These are phyloP conservation scores for Aspidiotus destructor DNA, from an alignment of 2,888 invertebrate species.

Conservation along the genomic window DNA sequence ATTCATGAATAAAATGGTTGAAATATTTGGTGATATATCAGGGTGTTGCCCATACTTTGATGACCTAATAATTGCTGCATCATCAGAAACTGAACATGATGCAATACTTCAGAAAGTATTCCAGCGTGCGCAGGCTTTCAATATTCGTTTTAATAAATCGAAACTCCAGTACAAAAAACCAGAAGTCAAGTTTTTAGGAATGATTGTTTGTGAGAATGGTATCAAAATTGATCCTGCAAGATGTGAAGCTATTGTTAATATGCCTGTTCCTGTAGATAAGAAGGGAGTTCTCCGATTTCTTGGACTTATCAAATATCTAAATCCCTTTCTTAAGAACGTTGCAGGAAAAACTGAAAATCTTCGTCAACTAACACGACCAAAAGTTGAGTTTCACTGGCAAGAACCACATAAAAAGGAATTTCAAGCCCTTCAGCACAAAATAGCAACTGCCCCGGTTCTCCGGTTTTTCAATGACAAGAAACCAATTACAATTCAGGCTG, in stretches of 20 bases:
- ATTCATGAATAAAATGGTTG: constrained; percentile 14
- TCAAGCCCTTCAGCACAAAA: constrained; percentile 31
- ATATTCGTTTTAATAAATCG: too few species aligned
- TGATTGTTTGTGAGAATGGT: constrained; percentile 27
- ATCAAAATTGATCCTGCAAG: constrained; percentile 15
- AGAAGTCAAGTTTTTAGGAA: constrained; percentile 32
- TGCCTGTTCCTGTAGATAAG: constrained; percentile 30
- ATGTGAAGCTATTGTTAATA: constrained; percentile 18
- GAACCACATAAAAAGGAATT: constrained; percentile 22
- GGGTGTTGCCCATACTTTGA: constrained; percentile 19
- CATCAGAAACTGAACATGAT: constrained; percentile 33
- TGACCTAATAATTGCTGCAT: constrained; percentile 14
- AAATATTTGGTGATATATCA: constrained; percentile 14
- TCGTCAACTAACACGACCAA: constrained; percentile 34
- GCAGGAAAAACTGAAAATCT: constrained; percentile 34
- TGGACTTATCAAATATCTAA: constrained; percentile 35
- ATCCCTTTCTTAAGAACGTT: constrained; percentile 35
- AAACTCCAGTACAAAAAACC: constrained; percentile 34
- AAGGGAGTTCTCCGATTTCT: constrained; percentile 34
- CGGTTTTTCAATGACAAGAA: constrained; percentile 33
- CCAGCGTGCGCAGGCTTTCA: constrained; percentile 32
- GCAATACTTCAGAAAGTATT: constrained; percentile 29
- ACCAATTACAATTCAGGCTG: constrained; percentile 16
- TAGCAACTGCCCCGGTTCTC: constrained; percentile 34
- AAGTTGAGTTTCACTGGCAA: constrained; percentile 30